These are phyloP conservation scores for Phania funesta DNA, from an alignment of 2,888 invertebrate genomes.

Conservation along the genomic window DNA sequence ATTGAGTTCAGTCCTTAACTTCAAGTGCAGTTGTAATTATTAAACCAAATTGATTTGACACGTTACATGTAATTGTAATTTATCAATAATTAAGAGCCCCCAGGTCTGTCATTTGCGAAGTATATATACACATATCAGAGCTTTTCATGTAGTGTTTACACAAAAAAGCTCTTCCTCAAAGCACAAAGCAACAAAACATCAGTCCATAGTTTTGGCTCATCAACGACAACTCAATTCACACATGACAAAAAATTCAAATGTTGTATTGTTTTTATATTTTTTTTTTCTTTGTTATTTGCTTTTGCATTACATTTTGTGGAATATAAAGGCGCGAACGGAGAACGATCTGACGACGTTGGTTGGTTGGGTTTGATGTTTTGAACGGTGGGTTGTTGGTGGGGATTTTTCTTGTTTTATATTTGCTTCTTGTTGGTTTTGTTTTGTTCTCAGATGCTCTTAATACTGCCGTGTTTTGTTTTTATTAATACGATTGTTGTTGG, in stretches of 20 bases:
- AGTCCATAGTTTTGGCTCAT: slow-evolving; percentile 54
- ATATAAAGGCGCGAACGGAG: slow-evolving; percentile 31
- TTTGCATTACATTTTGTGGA: slow-evolving; percentile 3
- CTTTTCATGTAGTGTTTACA: slow-evolving; percentile 55
- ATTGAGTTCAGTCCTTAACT: too few relatives aligned
- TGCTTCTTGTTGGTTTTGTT: slow-evolving; percentile 60
- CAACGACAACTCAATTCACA: slow-evolving; percentile 70
- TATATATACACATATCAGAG: slow-evolving; percentile 5
- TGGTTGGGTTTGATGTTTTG: neutral
- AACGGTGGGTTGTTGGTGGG: neutral
- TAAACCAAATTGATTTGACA: too few relatives aligned
- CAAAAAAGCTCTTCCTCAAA: slow-evolving; percentile 57
- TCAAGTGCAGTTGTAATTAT: too few relatives aligned
- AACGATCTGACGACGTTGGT: neutral
- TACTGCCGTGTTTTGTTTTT: slow-evolving; percentile 12
- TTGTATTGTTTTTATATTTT: slow-evolving; percentile 51
- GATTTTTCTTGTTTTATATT: slow-evolving; percentile 20
- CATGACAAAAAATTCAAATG: slow-evolving; percentile 73
- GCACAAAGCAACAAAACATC: slow-evolving; percentile 45
- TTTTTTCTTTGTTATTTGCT: slow-evolving; percentile 2
- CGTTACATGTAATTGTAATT: too few relatives aligned
- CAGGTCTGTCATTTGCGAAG: too few relatives aligned
- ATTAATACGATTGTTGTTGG: slow-evolving; percentile 36
- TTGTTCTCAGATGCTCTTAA: slow-evolving; percentile 56
- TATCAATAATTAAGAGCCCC: too few relatives aligned